phyloP scores from a whole-genome alignment of 2,888 invertebrate genomes.

The Nephrotoma appendiculata region DNA sequence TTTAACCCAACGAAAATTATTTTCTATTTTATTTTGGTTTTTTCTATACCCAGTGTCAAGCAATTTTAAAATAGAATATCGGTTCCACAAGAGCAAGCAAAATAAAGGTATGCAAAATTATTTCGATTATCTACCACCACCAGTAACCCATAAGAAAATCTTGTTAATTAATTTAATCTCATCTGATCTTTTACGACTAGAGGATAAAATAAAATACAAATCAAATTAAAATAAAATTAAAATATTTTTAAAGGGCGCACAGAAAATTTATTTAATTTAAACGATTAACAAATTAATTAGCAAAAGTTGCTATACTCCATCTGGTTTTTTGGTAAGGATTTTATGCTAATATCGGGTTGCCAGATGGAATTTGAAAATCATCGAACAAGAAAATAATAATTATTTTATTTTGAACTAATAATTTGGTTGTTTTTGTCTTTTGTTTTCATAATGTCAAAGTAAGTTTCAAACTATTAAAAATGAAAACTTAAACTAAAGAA shows the following conservation, averaged over 20 bases:
- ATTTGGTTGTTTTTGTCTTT: neutral
- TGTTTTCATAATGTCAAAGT: neutral
- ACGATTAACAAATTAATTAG: neutral
- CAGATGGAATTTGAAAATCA: neutral
- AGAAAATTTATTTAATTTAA: neutral
- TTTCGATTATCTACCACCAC: neutral
- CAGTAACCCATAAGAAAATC: neutral
- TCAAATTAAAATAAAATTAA: no score
- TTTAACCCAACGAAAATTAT: no score
- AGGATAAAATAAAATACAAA: no score
- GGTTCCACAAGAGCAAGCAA: neutral
- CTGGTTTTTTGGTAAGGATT: neutral
- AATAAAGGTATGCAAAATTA: neutral
- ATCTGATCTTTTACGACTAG: neutral
- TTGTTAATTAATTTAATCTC: neutral
- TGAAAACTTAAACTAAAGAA: no score
- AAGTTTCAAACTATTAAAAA: neutral
- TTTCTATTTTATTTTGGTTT: no score
- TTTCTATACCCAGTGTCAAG: no score
- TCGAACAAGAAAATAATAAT: neutral
- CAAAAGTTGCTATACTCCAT: neutral
- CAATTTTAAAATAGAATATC: neutral
- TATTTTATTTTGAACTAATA: neutral
- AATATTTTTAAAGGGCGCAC: neutral
- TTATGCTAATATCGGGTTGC: neutral